These are phyloP conservation scores for Oppia nitens DNA, from an alignment of 1,140 invertebrate species.

Conservation along the genomic window DNA sequence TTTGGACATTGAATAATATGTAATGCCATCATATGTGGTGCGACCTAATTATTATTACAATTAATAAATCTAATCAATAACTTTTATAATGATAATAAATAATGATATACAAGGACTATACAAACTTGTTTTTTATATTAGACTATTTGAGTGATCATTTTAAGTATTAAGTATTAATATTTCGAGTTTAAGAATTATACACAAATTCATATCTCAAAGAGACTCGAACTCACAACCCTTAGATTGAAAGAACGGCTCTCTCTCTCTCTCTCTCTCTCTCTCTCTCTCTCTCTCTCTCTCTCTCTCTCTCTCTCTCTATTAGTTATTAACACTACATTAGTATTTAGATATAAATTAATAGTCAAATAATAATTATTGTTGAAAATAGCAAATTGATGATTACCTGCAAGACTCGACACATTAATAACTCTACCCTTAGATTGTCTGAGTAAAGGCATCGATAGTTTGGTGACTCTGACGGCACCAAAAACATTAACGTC, in stretches of 20 bases:
- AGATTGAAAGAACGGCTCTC: no score
- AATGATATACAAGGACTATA: neutral
- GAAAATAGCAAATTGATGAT: neutral
- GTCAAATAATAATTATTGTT: neutral
- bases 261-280: no score
- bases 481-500: conserved; percentile 50
- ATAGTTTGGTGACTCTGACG: conserved; percentile 37
- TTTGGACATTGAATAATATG: conserved; percentile 36
- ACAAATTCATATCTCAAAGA: no score
- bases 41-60: conserved; percentile 23
- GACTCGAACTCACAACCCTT: no score
- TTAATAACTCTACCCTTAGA: conserved; percentile 36
- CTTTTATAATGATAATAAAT: neutral
- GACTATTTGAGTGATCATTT: no score
- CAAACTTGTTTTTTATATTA: neutral
- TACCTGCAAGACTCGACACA: conserved; percentile 32
- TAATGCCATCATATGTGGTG: conserved; percentile 20
- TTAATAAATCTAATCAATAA: neutral
- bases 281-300: no score
- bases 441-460: conserved; percentile 51
- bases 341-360: no score
- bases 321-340: neutral
- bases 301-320: no score
- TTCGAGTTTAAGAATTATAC: no score
- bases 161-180: no score